These are phyloP conservation scores for Idaea straminata DNA, from an alignment of 2,888 invertebrate species.

Conservation along the genomic window DNA sequence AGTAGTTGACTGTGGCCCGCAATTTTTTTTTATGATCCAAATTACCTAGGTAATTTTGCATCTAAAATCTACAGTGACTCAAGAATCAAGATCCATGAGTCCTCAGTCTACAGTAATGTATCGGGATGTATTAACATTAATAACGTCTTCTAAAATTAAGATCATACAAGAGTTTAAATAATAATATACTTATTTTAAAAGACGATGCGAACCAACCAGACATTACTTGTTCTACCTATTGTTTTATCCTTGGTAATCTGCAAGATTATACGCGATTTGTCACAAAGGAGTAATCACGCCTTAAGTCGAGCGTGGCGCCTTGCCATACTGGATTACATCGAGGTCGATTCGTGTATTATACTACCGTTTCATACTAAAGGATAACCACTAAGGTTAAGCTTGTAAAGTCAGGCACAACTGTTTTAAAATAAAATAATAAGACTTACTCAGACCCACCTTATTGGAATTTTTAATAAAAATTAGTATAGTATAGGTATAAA, in stretches of 20 bases:
- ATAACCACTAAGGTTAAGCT: constrained; percentile 65
- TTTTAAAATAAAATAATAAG: constrained; percentile 17
- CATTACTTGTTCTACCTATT: neutral
- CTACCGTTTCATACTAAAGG: constrained; percentile 55
- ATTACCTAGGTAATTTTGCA: no score
- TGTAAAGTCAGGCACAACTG: constrained; percentile 56
- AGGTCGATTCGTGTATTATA: constrained; percentile 59
- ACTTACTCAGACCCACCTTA: no score
- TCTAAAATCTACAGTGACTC: no score
- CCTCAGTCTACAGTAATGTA: no score
- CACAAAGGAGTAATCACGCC: constrained; percentile 56
- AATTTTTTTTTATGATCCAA: no score
- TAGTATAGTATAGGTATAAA: no score
- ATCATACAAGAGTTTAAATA: no score
- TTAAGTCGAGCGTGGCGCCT: constrained; percentile 63
- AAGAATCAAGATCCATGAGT: no score
- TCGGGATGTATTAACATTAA: no score
- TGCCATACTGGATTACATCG: constrained; percentile 70
- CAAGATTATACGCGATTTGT: constrained; percentile 26
- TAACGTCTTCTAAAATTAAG: no score
- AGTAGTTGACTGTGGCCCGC: no score
- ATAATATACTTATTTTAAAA: neutral
- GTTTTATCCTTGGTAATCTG: neutral
- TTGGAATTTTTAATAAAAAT: neutral
- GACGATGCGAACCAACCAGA: neutral